Evolutionary conservation across 2,888 invertebrate genomes (phyloP).

Genomic region (Synanthedon formicaeformis): DNA sequence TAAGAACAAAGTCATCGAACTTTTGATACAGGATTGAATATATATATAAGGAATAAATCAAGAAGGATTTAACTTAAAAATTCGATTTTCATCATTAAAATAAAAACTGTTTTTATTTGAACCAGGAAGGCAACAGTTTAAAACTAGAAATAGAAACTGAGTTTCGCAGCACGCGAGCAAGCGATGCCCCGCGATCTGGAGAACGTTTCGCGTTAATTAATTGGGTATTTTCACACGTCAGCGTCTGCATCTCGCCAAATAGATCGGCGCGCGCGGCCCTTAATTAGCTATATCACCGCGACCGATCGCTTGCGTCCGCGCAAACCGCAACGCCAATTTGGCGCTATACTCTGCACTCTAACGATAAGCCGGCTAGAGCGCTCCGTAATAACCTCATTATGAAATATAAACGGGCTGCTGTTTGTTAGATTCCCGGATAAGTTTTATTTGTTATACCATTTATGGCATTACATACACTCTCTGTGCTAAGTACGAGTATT

Average conservation of each 20-base stretch:
- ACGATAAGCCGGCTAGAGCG: conserved; percentile 58
- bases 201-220: conserved; percentile 65
- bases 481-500: not conserved
- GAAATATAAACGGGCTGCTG: conserved; percentile 49
- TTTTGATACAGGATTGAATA: too few species aligned
- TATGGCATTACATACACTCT: not conserved
- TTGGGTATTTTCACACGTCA: conserved; percentile 72
- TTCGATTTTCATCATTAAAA: too few species aligned
- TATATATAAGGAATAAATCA: too few species aligned
- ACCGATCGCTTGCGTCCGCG: conserved; percentile 54
- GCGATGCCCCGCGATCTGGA: conserved; percentile 43
- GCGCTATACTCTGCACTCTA: conserved; percentile 52
- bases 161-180: conserved; percentile 47
- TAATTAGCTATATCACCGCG: conserved; percentile 64
- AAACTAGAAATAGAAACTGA: conserved; percentile 35
- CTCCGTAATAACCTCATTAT: conserved; percentile 69
- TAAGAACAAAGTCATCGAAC: too few species aligned
- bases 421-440: conserved; percentile 43
- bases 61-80: too few species aligned
- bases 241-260: conserved; percentile 65
- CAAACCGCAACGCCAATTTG: conserved; percentile 66
- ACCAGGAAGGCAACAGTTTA: conserved; percentile 12
- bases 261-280: conserved; percentile 64
- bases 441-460: not conserved
- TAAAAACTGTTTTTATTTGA: not conserved